Evolutionary conservation across 2,888 invertebrate species (phyloP).

Genomic region (Agriotes lineatus): DNA sequence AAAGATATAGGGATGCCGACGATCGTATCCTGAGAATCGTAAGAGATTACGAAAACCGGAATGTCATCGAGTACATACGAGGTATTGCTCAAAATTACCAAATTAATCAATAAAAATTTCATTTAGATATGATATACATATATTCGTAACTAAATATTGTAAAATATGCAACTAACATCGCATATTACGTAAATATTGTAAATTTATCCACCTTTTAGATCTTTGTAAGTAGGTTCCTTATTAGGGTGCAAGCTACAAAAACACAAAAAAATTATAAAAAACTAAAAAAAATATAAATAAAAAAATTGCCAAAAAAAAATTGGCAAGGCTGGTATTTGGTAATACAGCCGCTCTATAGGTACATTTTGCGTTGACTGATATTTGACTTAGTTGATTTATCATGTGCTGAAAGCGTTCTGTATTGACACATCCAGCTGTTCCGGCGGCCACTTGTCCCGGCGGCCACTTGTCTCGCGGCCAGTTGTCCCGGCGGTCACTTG

Average conservation of each 20-base stretch:
- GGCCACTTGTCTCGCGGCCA: neutral
- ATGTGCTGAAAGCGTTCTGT: neutral
- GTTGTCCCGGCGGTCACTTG: neutral
- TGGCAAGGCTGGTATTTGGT: constrained; percentile 3
- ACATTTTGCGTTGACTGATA: constrained; percentile 3
- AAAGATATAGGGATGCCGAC: constrained; percentile 23
- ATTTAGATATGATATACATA: constrained; percentile 5
- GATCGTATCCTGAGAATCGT: constrained; percentile 24
- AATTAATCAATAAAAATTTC: constrained; percentile 12
- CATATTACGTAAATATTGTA: neutral
- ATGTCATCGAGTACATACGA: constrained; percentile 10
- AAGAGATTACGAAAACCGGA: constrained; percentile 8
- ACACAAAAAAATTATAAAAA: neutral
- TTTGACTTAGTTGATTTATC: neutral
- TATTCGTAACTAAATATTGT: constrained; percentile 5
- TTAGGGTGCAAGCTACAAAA: neutral
- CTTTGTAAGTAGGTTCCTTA: neutral
- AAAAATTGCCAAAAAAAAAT: neutral
- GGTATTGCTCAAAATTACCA: constrained; percentile 24
- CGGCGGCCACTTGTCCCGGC: neutral
- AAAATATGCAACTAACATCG: constrained; percentile 2
- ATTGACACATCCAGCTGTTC: constrained; percentile 1
- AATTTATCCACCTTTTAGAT: neutral
- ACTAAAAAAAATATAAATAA: neutral
- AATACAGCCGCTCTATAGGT: constrained; percentile 18